A percentile compares a stretch with the other conserved stretches of the same genome.
These are phyloP conservation scores for Pseudomyrmex gracilis DNA, from an alignment of 1,140 invertebrate species.

Conservation along the genomic window DNA sequence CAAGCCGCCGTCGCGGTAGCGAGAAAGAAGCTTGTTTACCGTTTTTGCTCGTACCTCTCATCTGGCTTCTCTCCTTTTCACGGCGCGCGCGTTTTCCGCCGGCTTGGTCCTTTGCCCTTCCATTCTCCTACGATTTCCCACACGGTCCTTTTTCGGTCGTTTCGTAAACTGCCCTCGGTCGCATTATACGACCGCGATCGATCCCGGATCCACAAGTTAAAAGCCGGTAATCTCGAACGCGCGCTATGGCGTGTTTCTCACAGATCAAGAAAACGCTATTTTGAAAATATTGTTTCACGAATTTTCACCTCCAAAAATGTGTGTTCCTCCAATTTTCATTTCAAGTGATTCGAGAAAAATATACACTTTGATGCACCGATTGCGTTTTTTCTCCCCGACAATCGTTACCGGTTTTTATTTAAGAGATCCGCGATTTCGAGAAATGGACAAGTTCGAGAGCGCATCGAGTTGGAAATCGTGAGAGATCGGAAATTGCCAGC, in stretches of 20 bases:
- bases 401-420: neutral
- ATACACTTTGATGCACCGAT: neutral
- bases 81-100: slow-evolving; percentile 10
- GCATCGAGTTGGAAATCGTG: neutral
- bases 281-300: no score
- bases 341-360: neutral
- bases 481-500: slow-evolving; percentile 16
- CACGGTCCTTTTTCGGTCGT: slow-evolving; percentile 15
- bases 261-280: neutral
- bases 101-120: neutral
- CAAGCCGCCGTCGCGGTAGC: slow-evolving; percentile 32
- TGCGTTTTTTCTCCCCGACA: neutral
- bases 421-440: slow-evolving; percentile 36
- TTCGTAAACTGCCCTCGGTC: slow-evolving; percentile 40
- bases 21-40: slow-evolving; percentile 69
- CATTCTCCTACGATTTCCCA: slow-evolving; percentile 15
- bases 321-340: neutral
- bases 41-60: slow-evolving; percentile 55
- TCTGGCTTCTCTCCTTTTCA: slow-evolving; percentile 24
- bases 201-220: slow-evolving; percentile 47
- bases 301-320: no score
- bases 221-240: slow-evolving; percentile 3
- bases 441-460: neutral
- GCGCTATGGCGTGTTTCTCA: neutral
- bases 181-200: slow-evolving; percentile 42